Conservation (phyloP, 2,797 vertebrate species). For the Tamandua tetradactyla region DNA sequence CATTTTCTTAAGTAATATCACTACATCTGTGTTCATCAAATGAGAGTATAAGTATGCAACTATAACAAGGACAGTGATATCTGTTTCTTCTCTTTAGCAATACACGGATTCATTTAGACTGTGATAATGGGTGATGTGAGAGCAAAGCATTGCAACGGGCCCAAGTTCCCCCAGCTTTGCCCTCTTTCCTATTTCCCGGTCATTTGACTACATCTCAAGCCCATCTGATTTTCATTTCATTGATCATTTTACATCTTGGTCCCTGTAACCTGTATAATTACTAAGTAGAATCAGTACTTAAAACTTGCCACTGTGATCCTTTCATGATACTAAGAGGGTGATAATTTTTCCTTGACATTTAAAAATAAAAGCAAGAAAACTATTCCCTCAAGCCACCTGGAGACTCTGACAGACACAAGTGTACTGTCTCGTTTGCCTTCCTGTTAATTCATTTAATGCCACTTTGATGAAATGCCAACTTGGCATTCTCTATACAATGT, state of each 20-base stretch:
- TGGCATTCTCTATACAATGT: neutral
- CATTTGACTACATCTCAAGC: neutral
- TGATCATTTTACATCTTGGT: neutral
- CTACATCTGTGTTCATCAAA: neutral
- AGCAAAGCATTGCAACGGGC: neutral
- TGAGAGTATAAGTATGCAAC: fast-evolving
- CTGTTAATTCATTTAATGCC: neutral
- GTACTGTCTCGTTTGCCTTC: neutral
- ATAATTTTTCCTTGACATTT: neutral
- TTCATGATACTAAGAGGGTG: neutral
- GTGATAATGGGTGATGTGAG: fast-evolving
- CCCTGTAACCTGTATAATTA: neutral
- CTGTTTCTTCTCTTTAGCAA: neutral
- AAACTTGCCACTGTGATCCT: neutral
- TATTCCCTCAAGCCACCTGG: neutral
- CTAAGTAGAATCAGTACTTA: neutral
- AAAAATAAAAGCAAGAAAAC: neutral
- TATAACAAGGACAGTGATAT: neutral
- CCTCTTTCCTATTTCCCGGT: neutral
- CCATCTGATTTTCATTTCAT: no score
- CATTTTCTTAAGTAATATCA: neutral
- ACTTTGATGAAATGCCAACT: neutral
- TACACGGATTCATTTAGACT: neutral
- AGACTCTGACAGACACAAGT: neutral
- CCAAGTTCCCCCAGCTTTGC: neutral